phyloP scores from a whole-genome alignment of 2,113 vertebrate genomes.

The Nannospalax galili region DNA sequence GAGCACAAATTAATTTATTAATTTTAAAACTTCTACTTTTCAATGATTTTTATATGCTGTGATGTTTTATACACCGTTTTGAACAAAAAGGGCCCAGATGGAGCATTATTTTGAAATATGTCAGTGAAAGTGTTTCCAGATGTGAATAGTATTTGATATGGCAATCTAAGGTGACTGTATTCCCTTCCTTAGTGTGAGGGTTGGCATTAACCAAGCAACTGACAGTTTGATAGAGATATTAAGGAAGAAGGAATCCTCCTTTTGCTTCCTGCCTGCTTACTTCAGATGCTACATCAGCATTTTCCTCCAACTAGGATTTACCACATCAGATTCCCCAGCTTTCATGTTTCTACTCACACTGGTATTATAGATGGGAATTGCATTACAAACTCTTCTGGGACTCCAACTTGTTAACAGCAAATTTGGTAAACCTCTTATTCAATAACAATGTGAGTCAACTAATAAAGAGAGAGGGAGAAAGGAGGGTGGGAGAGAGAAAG shows the following conservation, averaged over 20 bases:
- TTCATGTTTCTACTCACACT: background rate
- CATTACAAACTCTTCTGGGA: background rate
- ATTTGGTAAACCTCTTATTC: background rate
- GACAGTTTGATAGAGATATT: background rate
- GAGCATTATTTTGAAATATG: background rate
- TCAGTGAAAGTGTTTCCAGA: background rate
- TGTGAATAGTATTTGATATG: background rate
- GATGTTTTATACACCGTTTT: too few relatives aligned
- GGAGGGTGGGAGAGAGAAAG: background rate
- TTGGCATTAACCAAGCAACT: background rate
- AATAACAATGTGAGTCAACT: background rate
- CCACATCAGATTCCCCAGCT: fast-evolving
- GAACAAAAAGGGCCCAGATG: background rate
- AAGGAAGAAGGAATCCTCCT: too few relatives aligned
- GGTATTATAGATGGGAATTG: background rate
- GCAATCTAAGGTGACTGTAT: too few relatives aligned
- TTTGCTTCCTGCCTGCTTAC: background rate
- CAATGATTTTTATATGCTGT: too few relatives aligned
- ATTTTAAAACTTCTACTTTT: too few relatives aligned
- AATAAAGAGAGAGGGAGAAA: background rate
- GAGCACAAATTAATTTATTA: too few relatives aligned
- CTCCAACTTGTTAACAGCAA: background rate
- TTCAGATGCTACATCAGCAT: background rate
- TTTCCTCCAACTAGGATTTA: background rate
- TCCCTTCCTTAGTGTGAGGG: background rate